phyloP scores from a whole-genome alignment of 2,888 invertebrate genomes.

The Hanleya hanleyi region DNA sequence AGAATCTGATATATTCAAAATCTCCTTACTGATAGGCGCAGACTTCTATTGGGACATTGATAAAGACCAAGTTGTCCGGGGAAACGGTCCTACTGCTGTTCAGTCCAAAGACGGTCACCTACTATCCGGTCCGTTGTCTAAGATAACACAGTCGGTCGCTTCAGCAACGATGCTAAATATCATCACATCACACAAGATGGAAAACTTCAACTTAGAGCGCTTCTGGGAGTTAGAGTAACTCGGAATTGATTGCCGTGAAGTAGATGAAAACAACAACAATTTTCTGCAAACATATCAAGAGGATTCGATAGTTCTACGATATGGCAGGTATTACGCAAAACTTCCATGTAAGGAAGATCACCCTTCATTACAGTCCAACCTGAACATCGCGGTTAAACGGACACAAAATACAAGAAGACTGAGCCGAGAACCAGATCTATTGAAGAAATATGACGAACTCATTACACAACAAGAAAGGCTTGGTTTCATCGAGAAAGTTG shows the following conservation, averaged over 20 bases:
- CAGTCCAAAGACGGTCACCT: neutral
- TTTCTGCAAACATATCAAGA: no score
- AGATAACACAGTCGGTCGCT: neutral
- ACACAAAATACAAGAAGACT: neutral
- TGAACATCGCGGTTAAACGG: neutral
- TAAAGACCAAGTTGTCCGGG: neutral
- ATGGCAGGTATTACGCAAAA: neutral
- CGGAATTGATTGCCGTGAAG: neutral
- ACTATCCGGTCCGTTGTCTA: neutral
- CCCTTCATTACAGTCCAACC: neutral
- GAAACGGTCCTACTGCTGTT: neutral
- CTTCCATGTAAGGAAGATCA: neutral
- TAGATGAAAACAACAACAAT: no score
- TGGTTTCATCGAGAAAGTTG: neutral
- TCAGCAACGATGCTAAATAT: neutral
- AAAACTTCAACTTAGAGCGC: no score
- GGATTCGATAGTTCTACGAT: neutral
- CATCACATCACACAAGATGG: neutral
- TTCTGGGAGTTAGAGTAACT: neutral
- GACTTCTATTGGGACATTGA: constrained; percentile 39
- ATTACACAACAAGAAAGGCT: neutral
- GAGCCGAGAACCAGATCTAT: neutral
- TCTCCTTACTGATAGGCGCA: constrained; percentile 34
- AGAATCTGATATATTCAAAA: constrained; percentile 10
- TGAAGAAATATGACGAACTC: neutral